Evolutionary conservation across 2,888 invertebrate species (phyloP), one percentile per base, ranked within the genome.

Genomic region (Mylabris sibirica): DNA sequence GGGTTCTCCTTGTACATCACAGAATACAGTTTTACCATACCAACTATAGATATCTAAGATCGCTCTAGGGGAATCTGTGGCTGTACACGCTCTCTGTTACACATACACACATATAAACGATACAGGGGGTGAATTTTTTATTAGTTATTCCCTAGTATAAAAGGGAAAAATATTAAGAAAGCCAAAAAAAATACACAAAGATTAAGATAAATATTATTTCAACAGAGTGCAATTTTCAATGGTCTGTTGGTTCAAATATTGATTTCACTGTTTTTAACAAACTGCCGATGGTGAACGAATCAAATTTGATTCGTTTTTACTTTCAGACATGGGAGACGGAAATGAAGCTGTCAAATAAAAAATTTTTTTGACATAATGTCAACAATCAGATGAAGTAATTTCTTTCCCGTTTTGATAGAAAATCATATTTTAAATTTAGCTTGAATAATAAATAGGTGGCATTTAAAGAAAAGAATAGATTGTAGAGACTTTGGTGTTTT

Each of bases 141-240:
- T 53, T 53, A 53, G 53, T 12, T 53, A 24, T 24, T 24, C 24
- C 53, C 22, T 12, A 11, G 0, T 3, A 12, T 53, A 12, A 24
- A 53, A 53, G 12, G 53, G 53, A 24, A 22, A 53, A 53, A 53
- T 53, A 53, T 53, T 53, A 53, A 22, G 22, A 24, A 49, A 49
- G 3, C 9, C n/a, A 49, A 49, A 20, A 53, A 53, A 53, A 24
- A 22, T 53, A 53, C 53, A 53, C 53, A 53, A 53, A 12, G 53
- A 53, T 53, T 11, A 3, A 53, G 53, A 53, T 83, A 84, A 84
- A 84, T 83, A 83, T 84, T 84, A 80, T 83, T 82, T 83, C 79
- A 83, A 81, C 74, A 78, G 79, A 83, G 81, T 81, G 82, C 82
- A 82, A 80, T 82, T 82, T 82, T 82, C 81, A 77, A 80, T 82